Percentiles rank a stretch among this genome's conserved stretches.
Evolutionary conservation across 1,140 invertebrate genomes (phyloP).

Genomic region (Trichonephila clavipes): DNA sequence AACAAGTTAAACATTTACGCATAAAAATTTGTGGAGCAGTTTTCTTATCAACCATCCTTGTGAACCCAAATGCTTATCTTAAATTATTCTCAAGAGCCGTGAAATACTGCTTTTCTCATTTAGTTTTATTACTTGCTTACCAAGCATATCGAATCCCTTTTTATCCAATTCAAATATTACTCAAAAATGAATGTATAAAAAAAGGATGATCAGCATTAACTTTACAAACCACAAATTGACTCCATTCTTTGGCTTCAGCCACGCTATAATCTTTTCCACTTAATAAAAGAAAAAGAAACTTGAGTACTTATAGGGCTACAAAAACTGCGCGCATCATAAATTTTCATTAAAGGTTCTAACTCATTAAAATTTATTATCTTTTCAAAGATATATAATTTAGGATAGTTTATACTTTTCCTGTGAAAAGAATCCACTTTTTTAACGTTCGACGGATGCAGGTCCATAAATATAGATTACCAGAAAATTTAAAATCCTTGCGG

Average conservation of each 20-base stretch:
- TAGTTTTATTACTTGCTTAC: not conserved
- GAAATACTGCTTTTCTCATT: not conserved
- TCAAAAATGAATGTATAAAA: not conserved
- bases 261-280: not conserved
- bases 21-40: not conserved
- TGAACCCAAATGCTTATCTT: not conserved
- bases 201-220: not conserved
- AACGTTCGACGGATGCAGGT: constrained; percentile 13
- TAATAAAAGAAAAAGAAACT: constrained; percentile 20
- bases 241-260: not conserved
- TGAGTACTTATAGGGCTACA: constrained; percentile 2
- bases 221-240: constrained; percentile 31
- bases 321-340: constrained; percentile 56
- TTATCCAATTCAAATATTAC: constrained; percentile 22
- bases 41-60: not conserved
- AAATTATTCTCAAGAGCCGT: not conserved
- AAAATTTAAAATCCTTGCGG: constrained; percentile 59
- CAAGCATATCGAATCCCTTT: not conserved
- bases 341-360: constrained; percentile 45
- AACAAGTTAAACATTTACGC: too few species aligned
- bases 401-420: constrained; percentile 48
- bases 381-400: constrained; percentile 45
- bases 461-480: constrained; percentile 63
- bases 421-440: not conserved
- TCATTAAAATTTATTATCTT: constrained; percentile 62